Evolutionary conservation across 2,888 invertebrate species (phyloP), one percentile per base, ranked within the genome.

Genomic region (Pomacea canaliculata): DNA sequence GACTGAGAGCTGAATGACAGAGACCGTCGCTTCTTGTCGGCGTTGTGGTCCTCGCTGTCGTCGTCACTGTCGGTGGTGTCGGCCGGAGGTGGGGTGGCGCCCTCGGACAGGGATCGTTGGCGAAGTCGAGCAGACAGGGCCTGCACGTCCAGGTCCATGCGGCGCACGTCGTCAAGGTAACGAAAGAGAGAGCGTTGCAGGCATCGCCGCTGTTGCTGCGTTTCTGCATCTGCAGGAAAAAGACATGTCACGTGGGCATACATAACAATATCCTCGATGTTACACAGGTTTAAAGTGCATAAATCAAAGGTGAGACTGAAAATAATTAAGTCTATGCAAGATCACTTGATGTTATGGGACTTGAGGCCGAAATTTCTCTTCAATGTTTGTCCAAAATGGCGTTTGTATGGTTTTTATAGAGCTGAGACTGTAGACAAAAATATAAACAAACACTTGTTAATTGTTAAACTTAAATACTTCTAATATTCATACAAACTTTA

Each of bases 1-100:
- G 74, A 74, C 16, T 67, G 60, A 13, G 74, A 74, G 37, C 74
- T 74, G 23, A 18, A 62, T 27, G 74, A 74, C 27, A 59, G 74
- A 48, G 68, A 73, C 19, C 74, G 18, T n/a, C 74, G 56, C 49
- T 69, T 74, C 19, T 67, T 69, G 19, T 67, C 74, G 13, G 46
- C 37, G 51, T 23, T 27, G 68, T 63, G 59, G 48, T 74, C 69
- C 12, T 74, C 74, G 51, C 49, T 69, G 68, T 74, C 74, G n/a
- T 16, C 56, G 56, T 74, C 74, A 18, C 16, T 19, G 68, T 46
- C 19, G 51, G 7, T 16, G 60, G 12, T n/a, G 46, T 56, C 73
- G 8, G 48, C 49, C 23, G 23, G 23, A 63, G n/a, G 18, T 16
- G n/a, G 27, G 7, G 63, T n/a, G 63, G n/a, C 63, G 63, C 23